Conservation (phyloP, 2,888 invertebrate genomes). For the Watsonalla cultraria region DNA sequence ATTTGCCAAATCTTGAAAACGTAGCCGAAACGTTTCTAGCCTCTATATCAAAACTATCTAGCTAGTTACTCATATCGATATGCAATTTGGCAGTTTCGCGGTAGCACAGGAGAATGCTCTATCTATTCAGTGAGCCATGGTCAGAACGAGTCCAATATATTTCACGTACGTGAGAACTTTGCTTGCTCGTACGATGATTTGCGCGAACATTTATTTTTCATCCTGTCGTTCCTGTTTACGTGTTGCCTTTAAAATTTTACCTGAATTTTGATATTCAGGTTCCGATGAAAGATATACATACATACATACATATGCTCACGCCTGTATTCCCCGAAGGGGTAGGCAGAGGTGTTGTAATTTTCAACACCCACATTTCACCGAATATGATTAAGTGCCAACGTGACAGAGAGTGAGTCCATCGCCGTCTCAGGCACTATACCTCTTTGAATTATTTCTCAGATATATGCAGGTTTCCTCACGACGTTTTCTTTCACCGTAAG, state of each 20-base stretch:
- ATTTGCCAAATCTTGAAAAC: too few relatives aligned
- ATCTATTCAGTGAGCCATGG: conserved; percentile 24
- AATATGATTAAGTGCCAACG: too few relatives aligned
- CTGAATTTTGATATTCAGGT: background rate
- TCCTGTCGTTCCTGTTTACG: background rate
- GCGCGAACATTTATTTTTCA: conserved; percentile 13
- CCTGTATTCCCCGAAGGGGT: too few relatives aligned
- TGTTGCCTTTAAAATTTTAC: background rate
- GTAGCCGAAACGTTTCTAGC: background rate
- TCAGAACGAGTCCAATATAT: conserved; percentile 19
- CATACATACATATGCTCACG: too few relatives aligned
- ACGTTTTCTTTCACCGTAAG: too few relatives aligned
- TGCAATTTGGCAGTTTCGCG: conserved; percentile 48
- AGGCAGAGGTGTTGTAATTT: too few relatives aligned
- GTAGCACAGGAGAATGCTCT: conserved; percentile 31
- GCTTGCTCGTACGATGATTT: conserved; percentile 14
- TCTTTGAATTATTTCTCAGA: too few relatives aligned
- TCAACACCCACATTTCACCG: too few relatives aligned
- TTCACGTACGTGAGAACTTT: conserved; percentile 27
- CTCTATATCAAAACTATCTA: background rate
- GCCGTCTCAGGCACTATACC: too few relatives aligned
- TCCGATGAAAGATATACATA: too few relatives aligned
- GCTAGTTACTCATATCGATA: conserved; percentile 34
- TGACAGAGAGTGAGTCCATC: too few relatives aligned
- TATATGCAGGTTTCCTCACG: too few relatives aligned